Percentiles rank a stretch among this genome's conserved stretches.
These are phyloP conservation scores for Periophthalmus magnuspinnatus DNA, from an alignment of 2,797 vertebrate species.

Conservation along the genomic window DNA sequence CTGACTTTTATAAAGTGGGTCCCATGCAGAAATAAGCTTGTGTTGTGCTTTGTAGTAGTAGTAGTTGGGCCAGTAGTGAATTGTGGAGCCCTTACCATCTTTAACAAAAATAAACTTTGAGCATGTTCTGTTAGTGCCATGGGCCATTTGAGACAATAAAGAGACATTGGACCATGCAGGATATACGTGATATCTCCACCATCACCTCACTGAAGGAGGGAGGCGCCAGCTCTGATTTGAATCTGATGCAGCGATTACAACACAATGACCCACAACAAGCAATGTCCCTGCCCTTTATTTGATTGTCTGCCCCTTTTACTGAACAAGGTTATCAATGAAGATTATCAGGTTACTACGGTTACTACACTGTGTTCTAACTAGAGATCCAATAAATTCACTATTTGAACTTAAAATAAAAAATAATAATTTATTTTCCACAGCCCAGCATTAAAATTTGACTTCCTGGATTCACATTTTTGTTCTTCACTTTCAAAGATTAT, in stretches of 20 bases:
- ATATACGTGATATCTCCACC: conserved; percentile 27
- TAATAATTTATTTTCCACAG: background rate
- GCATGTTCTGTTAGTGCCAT: background rate
- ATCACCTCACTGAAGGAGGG: conserved; percentile 34
- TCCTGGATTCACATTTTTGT: background rate
- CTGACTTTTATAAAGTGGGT: no score
- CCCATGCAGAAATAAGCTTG: no score
- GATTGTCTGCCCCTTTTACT: conserved; percentile 22
- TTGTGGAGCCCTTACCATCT: background rate
- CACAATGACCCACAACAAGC: conserved; percentile 49
- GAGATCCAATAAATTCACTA: background rate
- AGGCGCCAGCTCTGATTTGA: conserved; percentile 50
- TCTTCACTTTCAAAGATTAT: background rate
- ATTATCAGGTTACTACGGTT: conserved; percentile 51
- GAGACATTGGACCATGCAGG: conserved; percentile 46
- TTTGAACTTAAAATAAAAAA: background rate
- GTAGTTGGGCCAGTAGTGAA: no score
- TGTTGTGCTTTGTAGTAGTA: no score
- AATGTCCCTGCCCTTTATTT: conserved; percentile 10
- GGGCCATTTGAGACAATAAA: conserved; percentile 29
- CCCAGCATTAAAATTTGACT: background rate
- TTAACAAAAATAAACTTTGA: background rate
- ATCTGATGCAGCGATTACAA: conserved; percentile 63
- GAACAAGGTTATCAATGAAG: conserved; percentile 63
- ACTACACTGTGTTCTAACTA: background rate